Base-by-base conservation (phyloP, 2,797 vertebrate genomes). In the Xenops minutus region DNA sequence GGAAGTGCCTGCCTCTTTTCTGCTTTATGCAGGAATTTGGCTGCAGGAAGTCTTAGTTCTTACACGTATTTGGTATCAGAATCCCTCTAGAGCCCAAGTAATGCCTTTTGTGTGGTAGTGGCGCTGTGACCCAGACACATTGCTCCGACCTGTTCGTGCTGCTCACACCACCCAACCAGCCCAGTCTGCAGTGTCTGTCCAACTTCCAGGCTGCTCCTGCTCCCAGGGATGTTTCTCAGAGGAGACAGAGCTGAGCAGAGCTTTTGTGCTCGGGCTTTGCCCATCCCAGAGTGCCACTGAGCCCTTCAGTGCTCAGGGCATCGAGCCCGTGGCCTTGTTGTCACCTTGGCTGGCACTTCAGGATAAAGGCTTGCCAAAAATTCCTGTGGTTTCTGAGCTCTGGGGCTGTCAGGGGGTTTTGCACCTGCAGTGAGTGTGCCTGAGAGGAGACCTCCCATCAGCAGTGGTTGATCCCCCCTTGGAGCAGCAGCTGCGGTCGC, bases 1-100 rank as follows among this genome's bases (percentile, higher is more conserved):
- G 88, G 92, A 94, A 83, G 74, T 64, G 51, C 32, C 59, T 86
- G 78, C 41, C n/a, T 56, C 72, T 77, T 83, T 85, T 61, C 32
- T 72, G 87, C 55, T 73, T 92, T 91, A 78, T 89, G 89, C 85
- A 96, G 95, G 91, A 95, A 94, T 96, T 72, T 93, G 89, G 82
- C 91, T 82, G 15, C 56, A 51, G 93, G 92, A 94, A 95, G 67
- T 64, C 87, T 75, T 46, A 2, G 39, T 54, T 78, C 66, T 88
- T 88, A 73, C 77, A 84, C 44, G 3, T 94, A 86, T 86, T 95
- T 86, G 85, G 48, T 83, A 91, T 66, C 87, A 64, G 87, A 92
- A 92, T 92, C 88, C 92, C 75, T 80, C 85, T 84, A 83, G 75
- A 94, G 82, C 78, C 51, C 69, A 58, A 89, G 56, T 95, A 83